Evolutionary conservation across 2,797 vertebrate species (phyloP), one percentile per base, ranked within the genome.

Genomic region (Argentina silus): DNA sequence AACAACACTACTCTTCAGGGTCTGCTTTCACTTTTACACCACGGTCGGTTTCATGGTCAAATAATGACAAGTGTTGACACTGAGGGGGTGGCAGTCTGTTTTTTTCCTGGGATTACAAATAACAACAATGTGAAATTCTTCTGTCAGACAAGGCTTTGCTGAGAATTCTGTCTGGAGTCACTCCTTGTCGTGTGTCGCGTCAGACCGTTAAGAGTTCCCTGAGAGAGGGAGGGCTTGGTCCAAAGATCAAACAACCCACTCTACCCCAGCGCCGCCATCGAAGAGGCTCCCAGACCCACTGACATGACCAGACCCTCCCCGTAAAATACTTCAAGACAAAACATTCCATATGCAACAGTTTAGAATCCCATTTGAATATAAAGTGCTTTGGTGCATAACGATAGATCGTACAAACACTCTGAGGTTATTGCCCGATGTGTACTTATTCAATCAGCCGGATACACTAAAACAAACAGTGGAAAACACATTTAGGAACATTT

Each of bases 11-110:
- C 63, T 47, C 47, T 27, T 59, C n/a, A n/a, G 15, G 43, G 67
- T 77, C 77, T 73, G 74, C 74, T 79, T 82, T 74, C 68, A 67
- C 78, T 80, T 76, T 47, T 45, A 51, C 14, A 6, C 59, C 17
- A 11, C 15, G 68, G 74, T 64, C 45, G 23, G 76, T 61, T 75
- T 67, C 53, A 63, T 19, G 68, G 68, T 79, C n/a, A 11, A 47
- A n/a, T 62, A 57, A 59, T 50, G 70, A 78, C 72, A 45, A 68
- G 61, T 44, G 75, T 17, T 65, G 77, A 76, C 67, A 73, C 50
- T 36, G 27, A 36, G 27, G 27, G 27, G 27, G 27, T 36, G 27
- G 27, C 27, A 53, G 50, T 14, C 50, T 53, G 50, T 12, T 15
- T 12, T 15, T 70, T 4, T 51, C 70, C 68, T 3, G 27, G 21